Evolutionary conservation across 2,113 vertebrate species (phyloP).

Genomic region (Brienomyrus longianalis): DNA sequence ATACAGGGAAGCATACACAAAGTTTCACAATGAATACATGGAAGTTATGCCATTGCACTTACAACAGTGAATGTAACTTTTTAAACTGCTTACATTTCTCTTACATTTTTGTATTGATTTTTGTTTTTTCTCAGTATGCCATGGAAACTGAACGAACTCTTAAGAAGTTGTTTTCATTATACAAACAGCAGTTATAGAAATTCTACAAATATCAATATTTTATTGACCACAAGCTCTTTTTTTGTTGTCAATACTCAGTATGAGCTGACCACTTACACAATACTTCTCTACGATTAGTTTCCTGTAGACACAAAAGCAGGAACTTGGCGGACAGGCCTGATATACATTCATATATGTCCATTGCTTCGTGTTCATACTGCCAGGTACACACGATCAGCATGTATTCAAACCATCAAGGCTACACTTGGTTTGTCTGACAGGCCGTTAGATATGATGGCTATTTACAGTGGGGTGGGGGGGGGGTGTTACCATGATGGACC

Average conservation of each 20-base stretch:
- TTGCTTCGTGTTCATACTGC: not conserved
- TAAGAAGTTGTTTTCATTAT: not conserved
- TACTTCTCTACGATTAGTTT: conserved; percentile 17
- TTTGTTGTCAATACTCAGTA: conserved; percentile 26
- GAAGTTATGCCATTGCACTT: conserved; percentile 82
- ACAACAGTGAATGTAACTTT: conserved; percentile 73
- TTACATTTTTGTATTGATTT: conserved; percentile 3
- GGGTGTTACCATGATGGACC: not conserved
- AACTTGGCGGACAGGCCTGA: conserved; percentile 40
- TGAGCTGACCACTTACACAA: conserved; percentile 23
- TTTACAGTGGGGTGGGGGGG: not conserved
- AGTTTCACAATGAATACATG: conserved; percentile 85
- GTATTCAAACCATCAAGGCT: not conserved
- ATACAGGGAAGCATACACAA: conserved; percentile 89
- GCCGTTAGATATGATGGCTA: not conserved
- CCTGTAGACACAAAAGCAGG: conserved; percentile 28
- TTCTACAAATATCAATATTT: conserved; percentile 12
- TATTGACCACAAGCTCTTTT: conserved; percentile 13
- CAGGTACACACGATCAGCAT: not conserved
- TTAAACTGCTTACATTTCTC: not conserved
- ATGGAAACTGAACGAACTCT: conserved; percentile 8
- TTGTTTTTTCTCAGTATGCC: not conserved
- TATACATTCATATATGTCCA: not conserved
- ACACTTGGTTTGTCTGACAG: not conserved
- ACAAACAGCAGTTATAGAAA: conserved; percentile 21